Evolutionary conservation across 2,797 vertebrate genomes (phyloP), one percentile per base, ranked within the genome.

Genomic region (Parambassis ranga): DNA sequence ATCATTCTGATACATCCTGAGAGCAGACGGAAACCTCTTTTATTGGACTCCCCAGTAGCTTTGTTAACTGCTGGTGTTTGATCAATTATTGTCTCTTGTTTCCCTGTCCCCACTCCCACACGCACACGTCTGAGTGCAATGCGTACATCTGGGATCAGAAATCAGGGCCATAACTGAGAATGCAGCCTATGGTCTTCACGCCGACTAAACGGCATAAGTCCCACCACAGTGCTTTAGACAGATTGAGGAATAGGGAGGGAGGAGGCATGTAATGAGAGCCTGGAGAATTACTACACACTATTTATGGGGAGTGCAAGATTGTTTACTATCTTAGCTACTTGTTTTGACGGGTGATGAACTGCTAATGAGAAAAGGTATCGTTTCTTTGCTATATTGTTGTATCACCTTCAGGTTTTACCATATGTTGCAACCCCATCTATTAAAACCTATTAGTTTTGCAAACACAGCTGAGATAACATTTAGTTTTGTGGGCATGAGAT

Each of bases 181-280:
- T 26, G 63, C 79, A 84, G 82, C 70, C 81, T 79, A 78, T 81
- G 85, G 85, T 89, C 84, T 83, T 87, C 79, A 75, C 39, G 61
- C 63, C n/a, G 52, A 74, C 81, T 89, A 88, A 90, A 87, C 52
- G 67, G 84, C 80, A 52, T 3, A 39, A 56, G 75, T 84, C 83
- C 82, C 82, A 72, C 42, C 56, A 38, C 82, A 83, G 68, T 18
- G 37, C 66, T 80, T 82, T 77, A 89, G 77, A 89, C 76, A 74
- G 82, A 83, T 58, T 79, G 82, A 82, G 73, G 79, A 83, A 75
- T 58, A 75, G 70, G 57, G 56, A 74, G 70, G 77, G 82, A 84
- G 80, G 85, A 83, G 83, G 79, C 66, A 46, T 64, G 74, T 90
- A 91, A 91, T 83, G 86, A 89, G 89, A 85, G 87, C 70, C 85